These are phyloP conservation scores for Brachyistius frenatus DNA, from an alignment of 2,113 vertebrate genomes.

Conservation along the genomic window DNA sequence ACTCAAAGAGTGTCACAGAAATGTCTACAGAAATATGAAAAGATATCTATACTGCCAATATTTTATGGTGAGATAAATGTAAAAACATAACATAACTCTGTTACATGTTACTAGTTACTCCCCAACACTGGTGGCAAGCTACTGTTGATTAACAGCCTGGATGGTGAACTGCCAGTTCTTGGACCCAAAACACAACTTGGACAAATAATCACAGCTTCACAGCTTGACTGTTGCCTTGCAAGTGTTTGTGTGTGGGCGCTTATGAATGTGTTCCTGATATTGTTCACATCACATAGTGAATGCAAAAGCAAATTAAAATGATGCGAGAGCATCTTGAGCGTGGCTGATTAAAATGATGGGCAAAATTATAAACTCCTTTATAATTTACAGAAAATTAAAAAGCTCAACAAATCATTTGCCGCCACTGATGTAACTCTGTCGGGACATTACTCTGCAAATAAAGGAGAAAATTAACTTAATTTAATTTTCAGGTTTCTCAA, in stretches of 20 bases:
- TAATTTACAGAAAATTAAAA: slow-evolving; percentile 33
- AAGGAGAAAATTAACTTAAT: neutral
- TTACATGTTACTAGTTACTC: too few relatives aligned
- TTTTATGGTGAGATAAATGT: too few relatives aligned
- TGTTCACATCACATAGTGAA: slow-evolving; percentile 1
- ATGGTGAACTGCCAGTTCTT: slow-evolving; percentile 15
- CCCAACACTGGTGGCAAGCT: neutral
- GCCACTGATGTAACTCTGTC: slow-evolving; percentile 1
- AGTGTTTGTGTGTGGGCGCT: slow-evolving; percentile 1
- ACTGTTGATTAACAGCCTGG: slow-evolving; percentile 3
- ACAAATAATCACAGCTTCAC: neutral
- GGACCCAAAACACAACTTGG: slow-evolving; percentile 8
- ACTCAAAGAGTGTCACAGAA: too few relatives aligned
- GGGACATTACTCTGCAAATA: neutral
- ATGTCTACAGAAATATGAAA: too few relatives aligned
- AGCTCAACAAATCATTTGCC: slow-evolving; percentile 11
- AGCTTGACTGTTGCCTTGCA: slow-evolving; percentile 17
- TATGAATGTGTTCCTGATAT: neutral
- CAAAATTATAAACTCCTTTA: slow-evolving; percentile 13
- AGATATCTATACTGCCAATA: too few relatives aligned
- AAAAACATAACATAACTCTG: too few relatives aligned
- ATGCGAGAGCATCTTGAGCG: slow-evolving; percentile 3
- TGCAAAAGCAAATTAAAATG: slow-evolving; percentile 15
- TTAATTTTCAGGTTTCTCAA: neutral
- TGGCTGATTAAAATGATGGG: slow-evolving; percentile 19